A percentile compares a stretch with the other conserved stretches of the same genome.
Conservation (phyloP, 1,140 invertebrate species). For the Gyrodactylus salaris region DNA sequence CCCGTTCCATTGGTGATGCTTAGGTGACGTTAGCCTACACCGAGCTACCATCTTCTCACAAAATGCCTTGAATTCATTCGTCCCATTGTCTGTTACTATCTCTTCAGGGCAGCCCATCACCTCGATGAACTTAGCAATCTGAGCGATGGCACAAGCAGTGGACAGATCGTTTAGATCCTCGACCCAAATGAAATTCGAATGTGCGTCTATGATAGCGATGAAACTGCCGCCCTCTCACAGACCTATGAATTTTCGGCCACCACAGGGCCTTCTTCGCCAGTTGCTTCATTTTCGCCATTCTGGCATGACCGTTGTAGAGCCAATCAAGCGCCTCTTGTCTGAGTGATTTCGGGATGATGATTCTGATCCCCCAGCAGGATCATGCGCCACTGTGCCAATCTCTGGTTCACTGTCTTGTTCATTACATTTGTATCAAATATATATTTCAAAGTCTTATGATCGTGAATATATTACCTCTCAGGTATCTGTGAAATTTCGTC, state of each 20-base stretch:
- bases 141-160: neutral
- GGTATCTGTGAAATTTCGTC: too few relatives aligned
- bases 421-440: neutral
- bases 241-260: neutral
- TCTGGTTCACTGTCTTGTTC: neutral
- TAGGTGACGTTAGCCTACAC: too few relatives aligned
- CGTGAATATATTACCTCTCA: too few relatives aligned
- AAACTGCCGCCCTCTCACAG: neutral
- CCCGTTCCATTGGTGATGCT: too few relatives aligned
- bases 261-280: neutral
- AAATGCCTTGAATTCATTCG: too few relatives aligned
- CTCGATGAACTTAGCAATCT: neutral
- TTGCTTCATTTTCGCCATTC: neutral
- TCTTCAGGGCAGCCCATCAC: neutral
- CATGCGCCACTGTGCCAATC: neutral
- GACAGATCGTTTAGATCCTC: neutral
- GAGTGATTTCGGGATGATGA: neutral
- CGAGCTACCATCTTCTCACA: too few relatives aligned
- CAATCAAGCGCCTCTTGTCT: neutral
- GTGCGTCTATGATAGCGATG: neutral
- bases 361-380: neutral
- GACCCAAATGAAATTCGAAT: neutral
- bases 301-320: neutral
- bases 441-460: neutral
- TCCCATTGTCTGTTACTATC: neutral